These are phyloP conservation scores for Eubucco bourcierii DNA, from an alignment of 2,113 vertebrate species.

Conservation along the genomic window DNA sequence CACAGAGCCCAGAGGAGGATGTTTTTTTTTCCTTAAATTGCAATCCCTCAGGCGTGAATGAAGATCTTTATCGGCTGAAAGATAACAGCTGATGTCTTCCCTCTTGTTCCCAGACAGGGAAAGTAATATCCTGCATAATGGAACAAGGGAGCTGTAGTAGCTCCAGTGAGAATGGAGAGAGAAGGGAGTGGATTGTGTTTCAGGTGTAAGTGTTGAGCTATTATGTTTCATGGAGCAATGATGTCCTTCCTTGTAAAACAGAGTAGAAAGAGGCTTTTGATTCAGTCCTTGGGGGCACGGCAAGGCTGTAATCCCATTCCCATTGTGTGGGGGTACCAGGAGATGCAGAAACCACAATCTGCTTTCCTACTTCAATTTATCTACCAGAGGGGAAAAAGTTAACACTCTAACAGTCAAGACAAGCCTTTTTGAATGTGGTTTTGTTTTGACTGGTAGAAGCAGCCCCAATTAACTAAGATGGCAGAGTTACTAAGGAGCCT, in stretches of 20 bases:
- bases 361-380: constrained; percentile 21
- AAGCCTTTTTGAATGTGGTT: not conserved
- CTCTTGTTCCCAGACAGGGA: constrained; percentile 56
- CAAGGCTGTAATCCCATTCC: constrained; percentile 39
- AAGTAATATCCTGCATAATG: constrained; percentile 58
- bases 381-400: not conserved
- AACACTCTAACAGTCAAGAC: constrained; percentile 15
- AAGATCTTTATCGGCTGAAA: constrained; percentile 58
- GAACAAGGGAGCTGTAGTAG: constrained; percentile 26
- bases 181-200: constrained; percentile 64
- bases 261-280: constrained; percentile 66
- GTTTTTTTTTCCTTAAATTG: constrained; percentile 18
- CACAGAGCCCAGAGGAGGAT: constrained; percentile 35
- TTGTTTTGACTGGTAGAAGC: constrained; percentile 54
- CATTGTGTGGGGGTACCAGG: not conserved
- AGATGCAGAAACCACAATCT: constrained; percentile 7
- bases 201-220: constrained; percentile 64
- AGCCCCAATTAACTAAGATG: constrained; percentile 20
- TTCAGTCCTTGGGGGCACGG: not conserved
- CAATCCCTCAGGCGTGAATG: constrained; percentile 43
- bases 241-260: constrained; percentile 32
- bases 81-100: constrained; percentile 63
- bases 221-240: constrained; percentile 58
- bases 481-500: not conserved
- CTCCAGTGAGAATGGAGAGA: constrained; percentile 1